Base-by-base conservation (phyloP, 2,797 vertebrate genomes). In the Anas bernieri region DNA sequence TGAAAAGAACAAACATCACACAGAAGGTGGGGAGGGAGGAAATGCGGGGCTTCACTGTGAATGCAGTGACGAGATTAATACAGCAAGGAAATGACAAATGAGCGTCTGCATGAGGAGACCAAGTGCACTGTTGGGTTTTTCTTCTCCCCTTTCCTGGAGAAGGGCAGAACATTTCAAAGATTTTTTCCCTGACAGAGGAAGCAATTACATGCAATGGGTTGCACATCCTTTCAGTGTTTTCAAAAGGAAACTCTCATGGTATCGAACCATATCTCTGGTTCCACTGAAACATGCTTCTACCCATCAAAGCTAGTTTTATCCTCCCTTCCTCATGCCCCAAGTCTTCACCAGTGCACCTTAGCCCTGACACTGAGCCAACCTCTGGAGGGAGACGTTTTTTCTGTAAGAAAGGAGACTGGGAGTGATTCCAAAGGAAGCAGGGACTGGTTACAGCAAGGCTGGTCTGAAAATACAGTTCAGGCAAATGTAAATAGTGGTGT, bases 361-460 rank as follows among this genome's bases (percentile, higher is more conserved):
- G 95, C 50, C 93, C 97, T 96, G 96, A 97, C 92, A 96, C 97
- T 97, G 98, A 98, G 97, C 97, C 97, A 97, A 70, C 94, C 92
- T 94, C 93, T 90, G 95, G 94, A 92, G 91, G 92, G 62, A 93
- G 94, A 92, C 87, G 79, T 82, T 88, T 54, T 86, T 83, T 69
- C 56, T 45, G 0, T 59, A 76, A 91, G 92, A 86, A 96, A 79
- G 93, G 86, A 94, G 95, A 62, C 37, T 18, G n/a, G 93, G 91
- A 91, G 92, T 10, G 30, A 89, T 82, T 91, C 94, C 94, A 86
- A 94, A 96, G 95, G 92, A 75, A 11, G 8, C 68, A 94, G 91
- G 82, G 86, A 93, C 91, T 68, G 86, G 86, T 81, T 93, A 64
- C 56, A 67, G 78, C 93, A 83, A 86, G 80, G 91, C 87, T 75